phyloP scores from a whole-genome alignment of 2,888 invertebrate genomes.

The Mantis religiosa region DNA sequence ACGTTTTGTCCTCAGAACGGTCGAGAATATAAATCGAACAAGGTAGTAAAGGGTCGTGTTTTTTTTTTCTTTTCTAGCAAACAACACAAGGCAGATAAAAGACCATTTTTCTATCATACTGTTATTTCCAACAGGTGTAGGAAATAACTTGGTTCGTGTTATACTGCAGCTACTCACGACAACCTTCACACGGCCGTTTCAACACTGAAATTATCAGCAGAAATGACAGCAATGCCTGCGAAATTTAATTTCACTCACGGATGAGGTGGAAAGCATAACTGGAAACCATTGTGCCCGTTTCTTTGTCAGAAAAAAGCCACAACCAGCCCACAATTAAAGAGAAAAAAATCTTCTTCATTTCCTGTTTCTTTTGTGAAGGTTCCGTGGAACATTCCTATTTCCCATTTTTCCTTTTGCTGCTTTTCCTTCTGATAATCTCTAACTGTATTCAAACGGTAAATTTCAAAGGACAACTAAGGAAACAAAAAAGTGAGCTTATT shows the following conservation, averaged over 20 bases:
- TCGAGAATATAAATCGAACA: no score
- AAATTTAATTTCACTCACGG: neutral
- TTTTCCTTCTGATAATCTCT: neutral
- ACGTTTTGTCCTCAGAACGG: no score
- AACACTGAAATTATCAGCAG: neutral
- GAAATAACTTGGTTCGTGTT: neutral
- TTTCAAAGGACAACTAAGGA: neutral
- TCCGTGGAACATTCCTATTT: neutral
- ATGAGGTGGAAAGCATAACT: neutral
- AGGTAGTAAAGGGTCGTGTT: no score
- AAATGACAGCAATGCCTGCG: neutral
- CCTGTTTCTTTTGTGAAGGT: neutral
- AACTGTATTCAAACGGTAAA: neutral
- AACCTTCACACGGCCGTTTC: neutral
- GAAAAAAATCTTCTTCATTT: neutral
- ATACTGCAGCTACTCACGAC: neutral
- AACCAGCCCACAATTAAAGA: neutral
- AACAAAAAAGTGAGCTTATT: neutral
- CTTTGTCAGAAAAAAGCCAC: neutral
- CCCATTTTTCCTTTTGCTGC: neutral
- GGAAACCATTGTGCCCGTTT: neutral
- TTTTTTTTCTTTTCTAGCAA: no score
- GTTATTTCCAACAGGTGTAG: neutral
- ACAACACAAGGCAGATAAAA: neutral
- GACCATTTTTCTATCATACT: neutral